Base-by-base conservation (phyloP, 2,113 vertebrate genomes). In the Stigmatopora argus region DNA sequence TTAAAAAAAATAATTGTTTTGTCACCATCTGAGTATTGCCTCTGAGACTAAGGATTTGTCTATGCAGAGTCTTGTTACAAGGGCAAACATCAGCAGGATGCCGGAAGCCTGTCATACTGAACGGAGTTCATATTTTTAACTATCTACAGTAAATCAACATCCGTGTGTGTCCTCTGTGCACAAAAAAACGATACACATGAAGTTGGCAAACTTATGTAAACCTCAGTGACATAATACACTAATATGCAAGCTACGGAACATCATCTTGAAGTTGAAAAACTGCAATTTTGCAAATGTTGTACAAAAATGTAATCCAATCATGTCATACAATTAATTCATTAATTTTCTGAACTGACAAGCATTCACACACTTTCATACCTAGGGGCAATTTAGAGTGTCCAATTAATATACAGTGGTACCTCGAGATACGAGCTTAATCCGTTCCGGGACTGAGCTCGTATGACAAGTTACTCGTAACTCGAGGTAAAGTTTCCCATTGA, bases 41-140 rank as follows among this genome's bases (percentile, higher is more conserved):
- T 62, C 35, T 77, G 69, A 7, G 46, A 55, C 49, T 46, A 58
- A 75, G 79, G 83, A 82, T 75, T 44, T 3, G 19, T 21, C 38
- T 23, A 76, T 65, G 63, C 41, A 64, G 75, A 81, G 84, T 90
- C 81, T 89, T 90, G 89, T 88, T 92, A 90, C 87, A 91, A 90
- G 89, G 91, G 74, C 86, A 86, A 66, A 75, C 68, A 60, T 12
- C 81, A 75, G 81, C 64, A 70, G 74, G 80, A 76, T 64, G 64
- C 62, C 66, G 56, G 65, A 67, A 77, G 85, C 65, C 73, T 70
- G 78, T 80, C 75, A 72, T 85, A 62, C 14, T 34, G 67, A 73
- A 56, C 69, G 75, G 64, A 77, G 80, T 75, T 82, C 34, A 35
- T n/a, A 47, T 70, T 58, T 38, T 57, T 48, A 62, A 62, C 19